Conservation (phyloP, 2,113 vertebrate species). For the Pseudolaguvia tuberculata region DNA sequence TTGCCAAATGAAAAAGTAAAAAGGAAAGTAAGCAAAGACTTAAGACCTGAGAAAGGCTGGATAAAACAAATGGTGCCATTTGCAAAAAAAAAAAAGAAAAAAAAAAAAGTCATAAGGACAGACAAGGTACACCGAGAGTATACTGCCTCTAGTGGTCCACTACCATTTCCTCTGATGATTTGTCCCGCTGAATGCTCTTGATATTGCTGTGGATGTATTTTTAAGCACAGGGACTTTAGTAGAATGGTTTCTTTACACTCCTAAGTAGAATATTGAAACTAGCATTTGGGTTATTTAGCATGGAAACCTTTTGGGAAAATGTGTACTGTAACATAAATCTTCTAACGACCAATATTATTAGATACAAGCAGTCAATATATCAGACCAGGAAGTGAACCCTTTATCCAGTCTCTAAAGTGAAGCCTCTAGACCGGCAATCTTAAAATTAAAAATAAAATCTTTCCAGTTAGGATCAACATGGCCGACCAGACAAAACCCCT, state of each 20-base stretch:
- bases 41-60: slow-evolving; percentile 17
- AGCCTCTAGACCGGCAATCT: too few relatives aligned
- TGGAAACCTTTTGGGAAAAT: background rate
- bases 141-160: slow-evolving; percentile 13
- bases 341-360: background rate
- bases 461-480: slow-evolving; percentile 53
- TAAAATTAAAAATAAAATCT: too few relatives aligned
- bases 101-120: background rate
- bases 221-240: background rate
- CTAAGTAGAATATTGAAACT: background rate
- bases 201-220: slow-evolving; percentile 5
- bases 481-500: slow-evolving; percentile 46
- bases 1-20: background rate
- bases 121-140: background rate
- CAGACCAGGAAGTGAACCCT: background rate
- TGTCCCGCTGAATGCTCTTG: background rate
- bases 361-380: background rate
- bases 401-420: background rate
- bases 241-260: background rate
- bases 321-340: background rate
- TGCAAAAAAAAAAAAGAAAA: background rate
- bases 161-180: background rate
- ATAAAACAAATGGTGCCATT: slow-evolving; percentile 1
- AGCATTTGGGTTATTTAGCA: background rate
- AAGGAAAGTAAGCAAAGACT: background rate